phyloP scores from a whole-genome alignment of 2,113 vertebrate genomes.

The Serilophus lunatus region DNA sequence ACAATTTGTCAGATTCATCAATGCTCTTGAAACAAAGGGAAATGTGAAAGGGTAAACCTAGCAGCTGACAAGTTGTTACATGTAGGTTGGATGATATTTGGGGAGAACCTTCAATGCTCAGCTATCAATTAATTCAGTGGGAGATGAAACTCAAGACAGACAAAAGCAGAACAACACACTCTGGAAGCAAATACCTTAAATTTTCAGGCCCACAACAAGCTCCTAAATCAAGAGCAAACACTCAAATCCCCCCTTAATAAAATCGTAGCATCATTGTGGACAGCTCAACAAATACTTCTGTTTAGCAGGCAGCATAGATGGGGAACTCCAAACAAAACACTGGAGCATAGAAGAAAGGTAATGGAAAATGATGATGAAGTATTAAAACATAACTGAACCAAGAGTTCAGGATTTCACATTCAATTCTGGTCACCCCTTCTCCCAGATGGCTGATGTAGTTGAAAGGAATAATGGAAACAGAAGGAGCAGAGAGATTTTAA shows the following conservation, averaged over 20 bases:
- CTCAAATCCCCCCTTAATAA: not conserved
- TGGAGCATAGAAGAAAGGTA: not conserved
- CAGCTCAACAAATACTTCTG: not conserved
- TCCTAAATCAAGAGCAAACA: not conserved
- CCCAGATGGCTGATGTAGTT: not conserved
- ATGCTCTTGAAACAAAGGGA: not conserved
- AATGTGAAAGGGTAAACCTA: not conserved
- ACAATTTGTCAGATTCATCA: not conserved
- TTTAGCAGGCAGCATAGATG: not conserved
- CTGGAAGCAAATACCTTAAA: not conserved
- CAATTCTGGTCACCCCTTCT: not conserved
- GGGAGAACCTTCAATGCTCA: not conserved
- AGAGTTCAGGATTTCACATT: not conserved
- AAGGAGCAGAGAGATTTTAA: not conserved
- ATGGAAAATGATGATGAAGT: not conserved
- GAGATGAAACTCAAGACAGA: not conserved
- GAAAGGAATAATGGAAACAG: not conserved
- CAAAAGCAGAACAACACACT: not conserved
- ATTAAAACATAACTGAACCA: not conserved
- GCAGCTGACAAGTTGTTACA: not conserved
- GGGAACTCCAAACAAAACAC: not conserved
- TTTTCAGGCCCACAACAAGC: not conserved
- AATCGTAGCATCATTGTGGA: not conserved
- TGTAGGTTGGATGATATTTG: not conserved
- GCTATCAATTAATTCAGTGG: fast-evolving